phyloP scores from a whole-genome alignment of 2,888 invertebrate genomes.

The Apantesis nais region DNA sequence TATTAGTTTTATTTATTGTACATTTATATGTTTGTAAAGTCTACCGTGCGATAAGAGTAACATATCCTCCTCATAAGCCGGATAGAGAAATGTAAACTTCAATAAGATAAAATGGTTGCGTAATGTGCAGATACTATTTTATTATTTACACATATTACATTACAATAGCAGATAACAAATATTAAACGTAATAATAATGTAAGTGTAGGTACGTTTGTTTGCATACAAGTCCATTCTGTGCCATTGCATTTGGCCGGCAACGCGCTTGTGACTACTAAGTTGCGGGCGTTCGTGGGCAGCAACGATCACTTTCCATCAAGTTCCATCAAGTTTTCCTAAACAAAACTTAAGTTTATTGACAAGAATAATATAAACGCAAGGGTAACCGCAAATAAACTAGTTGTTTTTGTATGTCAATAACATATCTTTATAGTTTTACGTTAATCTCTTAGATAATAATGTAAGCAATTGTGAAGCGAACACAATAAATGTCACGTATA shows the following conservation, averaged over 20 bases:
- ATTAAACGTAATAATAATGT: background rate
- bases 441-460: background rate
- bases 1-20: background rate
- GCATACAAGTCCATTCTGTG: background rate
- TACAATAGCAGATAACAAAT: background rate
- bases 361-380: background rate
- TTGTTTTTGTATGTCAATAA: background rate
- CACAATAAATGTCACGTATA: background rate
- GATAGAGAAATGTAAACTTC: background rate
- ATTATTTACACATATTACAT: background rate
- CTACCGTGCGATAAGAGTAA: background rate
- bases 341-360: background rate
- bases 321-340: no score
- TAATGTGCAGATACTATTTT: background rate
- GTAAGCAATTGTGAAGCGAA: background rate
- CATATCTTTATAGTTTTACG: background rate
- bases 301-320: no score
- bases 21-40: background rate
- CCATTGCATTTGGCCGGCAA: no score
- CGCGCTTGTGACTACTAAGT: no score
- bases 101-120: background rate
- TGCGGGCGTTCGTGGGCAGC: no score
- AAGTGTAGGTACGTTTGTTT: background rate
- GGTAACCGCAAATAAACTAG: background rate
- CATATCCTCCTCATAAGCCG: background rate